Conservation (phyloP, 2,797 vertebrate genomes). For the Pempheris klunzingeri region DNA sequence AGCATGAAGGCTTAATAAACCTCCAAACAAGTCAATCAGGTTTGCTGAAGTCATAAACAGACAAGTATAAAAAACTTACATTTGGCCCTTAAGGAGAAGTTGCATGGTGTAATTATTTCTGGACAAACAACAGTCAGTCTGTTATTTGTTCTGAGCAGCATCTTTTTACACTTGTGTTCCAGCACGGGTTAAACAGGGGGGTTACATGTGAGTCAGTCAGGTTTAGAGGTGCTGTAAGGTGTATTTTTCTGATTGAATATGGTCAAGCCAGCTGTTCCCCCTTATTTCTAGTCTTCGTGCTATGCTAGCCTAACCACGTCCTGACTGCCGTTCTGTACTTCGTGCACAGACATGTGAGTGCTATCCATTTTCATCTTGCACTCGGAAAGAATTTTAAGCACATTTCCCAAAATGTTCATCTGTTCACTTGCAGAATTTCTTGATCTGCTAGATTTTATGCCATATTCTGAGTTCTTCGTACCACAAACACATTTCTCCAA, state of each 20-base stretch:
- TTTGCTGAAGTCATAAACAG: neutral
- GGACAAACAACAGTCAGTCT: neutral
- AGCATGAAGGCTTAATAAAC: neutral
- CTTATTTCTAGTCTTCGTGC: neutral
- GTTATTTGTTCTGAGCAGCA: neutral
- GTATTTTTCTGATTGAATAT: neutral
- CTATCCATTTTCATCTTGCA: neutral
- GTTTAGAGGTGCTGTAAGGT: neutral
- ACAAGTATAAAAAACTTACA: too few species aligned
- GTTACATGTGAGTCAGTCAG: neutral
- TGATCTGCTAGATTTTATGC: neutral
- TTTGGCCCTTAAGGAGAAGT: too few species aligned
- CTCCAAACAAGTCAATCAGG: too few species aligned
- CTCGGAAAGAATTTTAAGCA: neutral
- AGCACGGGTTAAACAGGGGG: neutral
- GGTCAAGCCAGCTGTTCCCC: neutral
- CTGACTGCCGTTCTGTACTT: neutral
- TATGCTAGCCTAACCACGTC: conserved; percentile 5
- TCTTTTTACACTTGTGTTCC: neutral
- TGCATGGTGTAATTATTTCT: too few species aligned
- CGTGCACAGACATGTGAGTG: neutral
- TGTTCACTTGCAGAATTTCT: neutral
- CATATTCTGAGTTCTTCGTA: conserved; percentile 5
- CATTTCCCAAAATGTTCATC: neutral
- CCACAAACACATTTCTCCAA: conserved; percentile 2